phyloP scores from a whole-genome alignment of 1,140 invertebrate species.

The Pentalonia nigronervosa region DNA sequence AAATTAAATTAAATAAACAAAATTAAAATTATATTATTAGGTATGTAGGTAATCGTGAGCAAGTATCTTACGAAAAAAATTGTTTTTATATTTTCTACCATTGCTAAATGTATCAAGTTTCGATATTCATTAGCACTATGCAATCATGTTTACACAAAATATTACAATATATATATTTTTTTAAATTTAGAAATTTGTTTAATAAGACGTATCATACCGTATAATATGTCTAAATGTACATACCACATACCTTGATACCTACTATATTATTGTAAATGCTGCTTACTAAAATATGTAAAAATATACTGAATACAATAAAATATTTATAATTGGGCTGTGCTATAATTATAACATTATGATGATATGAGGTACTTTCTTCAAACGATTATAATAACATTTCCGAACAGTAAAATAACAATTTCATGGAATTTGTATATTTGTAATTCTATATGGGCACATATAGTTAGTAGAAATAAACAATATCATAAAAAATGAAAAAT shows the following conservation, averaged over 20 bases:
- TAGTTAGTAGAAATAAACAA: neutral
- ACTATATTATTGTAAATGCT: neutral
- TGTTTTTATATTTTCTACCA: neutral
- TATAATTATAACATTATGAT: too few relatives aligned
- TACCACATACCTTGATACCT: too few relatives aligned
- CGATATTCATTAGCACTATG: neutral
- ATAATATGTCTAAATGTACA: neutral
- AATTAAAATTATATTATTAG: neutral
- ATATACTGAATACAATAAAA: neutral
- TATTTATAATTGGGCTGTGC: neutral
- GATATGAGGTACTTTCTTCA: neutral
- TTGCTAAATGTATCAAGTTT: neutral
- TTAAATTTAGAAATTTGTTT: neutral
- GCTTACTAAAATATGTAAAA: neutral
- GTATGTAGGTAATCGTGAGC: too few relatives aligned
- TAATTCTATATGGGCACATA: neutral
- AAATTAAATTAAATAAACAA: neutral
- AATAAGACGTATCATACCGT: neutral
- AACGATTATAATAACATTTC: neutral
- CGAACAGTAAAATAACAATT: neutral
- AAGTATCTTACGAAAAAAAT: neutral
- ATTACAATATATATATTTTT: neutral
- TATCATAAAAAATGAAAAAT: too few relatives aligned
- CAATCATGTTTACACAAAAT: neutral
- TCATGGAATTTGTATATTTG: neutral